Evolutionary conservation across 2,113 vertebrate genomes (phyloP).

Genomic region (Ceuthmochares aereus): DNA sequence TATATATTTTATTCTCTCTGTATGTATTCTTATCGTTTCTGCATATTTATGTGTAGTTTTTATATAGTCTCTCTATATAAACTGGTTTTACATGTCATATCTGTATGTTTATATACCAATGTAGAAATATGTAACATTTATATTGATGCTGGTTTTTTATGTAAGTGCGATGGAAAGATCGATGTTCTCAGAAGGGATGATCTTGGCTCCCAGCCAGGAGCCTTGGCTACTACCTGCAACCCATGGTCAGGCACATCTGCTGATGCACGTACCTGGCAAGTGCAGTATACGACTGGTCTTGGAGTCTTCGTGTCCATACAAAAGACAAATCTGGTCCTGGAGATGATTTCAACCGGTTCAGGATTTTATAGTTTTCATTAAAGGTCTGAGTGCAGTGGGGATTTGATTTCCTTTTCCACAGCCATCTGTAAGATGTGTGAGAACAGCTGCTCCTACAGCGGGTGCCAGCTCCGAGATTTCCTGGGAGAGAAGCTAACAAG

Average conservation of each 20-base stretch:
- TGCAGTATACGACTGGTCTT: rapidly evolving
- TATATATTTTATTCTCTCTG: background rate
- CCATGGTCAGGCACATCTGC: rapidly evolving
- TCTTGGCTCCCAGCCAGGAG: background rate
- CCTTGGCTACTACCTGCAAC: background rate
- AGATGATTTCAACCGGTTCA: background rate
- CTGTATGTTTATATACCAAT: rapidly evolving
- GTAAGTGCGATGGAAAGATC: background rate
- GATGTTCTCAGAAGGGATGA: background rate
- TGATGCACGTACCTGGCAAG: rapidly evolving
- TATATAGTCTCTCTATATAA: background rate
- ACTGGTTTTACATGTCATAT: background rate
- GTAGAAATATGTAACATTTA: background rate
- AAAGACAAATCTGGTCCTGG: background rate
- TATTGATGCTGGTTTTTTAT: background rate
- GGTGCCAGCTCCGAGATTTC: constrained; percentile 23
- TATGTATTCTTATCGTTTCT: background rate
- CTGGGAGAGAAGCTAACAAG: constrained; percentile 28
- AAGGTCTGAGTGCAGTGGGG: background rate
- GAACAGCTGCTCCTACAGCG: constrained; percentile 28
- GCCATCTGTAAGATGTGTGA: background rate
- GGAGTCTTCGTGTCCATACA: rapidly evolving
- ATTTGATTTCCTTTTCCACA: background rate
- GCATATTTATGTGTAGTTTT: background rate
- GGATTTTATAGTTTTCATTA: background rate